Conservation (phyloP, 2,797 vertebrate species). For the Oophaga sylvatica region DNA sequence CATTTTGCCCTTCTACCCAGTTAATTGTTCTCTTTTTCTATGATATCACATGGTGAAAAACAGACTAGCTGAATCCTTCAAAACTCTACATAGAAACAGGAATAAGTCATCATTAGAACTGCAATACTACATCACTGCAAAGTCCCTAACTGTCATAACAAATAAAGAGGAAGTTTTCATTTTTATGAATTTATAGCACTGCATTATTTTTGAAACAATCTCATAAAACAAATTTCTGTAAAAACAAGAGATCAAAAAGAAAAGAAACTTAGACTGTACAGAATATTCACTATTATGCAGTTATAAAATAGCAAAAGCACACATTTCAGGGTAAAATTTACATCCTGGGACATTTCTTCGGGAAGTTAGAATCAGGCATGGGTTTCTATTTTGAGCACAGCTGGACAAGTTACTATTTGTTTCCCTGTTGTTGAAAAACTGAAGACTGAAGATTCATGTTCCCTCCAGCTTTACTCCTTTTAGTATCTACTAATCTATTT, state of each 20-base stretch:
- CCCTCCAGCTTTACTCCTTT: background rate
- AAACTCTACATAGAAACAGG: too few relatives aligned
- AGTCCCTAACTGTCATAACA: too few relatives aligned
- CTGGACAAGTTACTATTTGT: constrained; percentile 10
- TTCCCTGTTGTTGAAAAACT: background rate
- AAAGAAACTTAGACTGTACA: background rate
- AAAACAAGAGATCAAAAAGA: background rate
- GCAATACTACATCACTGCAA: too few relatives aligned
- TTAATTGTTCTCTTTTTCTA: too few relatives aligned
- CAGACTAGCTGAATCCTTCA: too few relatives aligned
- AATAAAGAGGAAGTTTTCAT: too few relatives aligned
- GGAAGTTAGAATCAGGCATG: background rate
- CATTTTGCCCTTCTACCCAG: too few relatives aligned
- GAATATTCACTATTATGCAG: background rate
- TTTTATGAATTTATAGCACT: background rate
- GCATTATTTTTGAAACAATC: background rate
- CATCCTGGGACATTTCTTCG: background rate
- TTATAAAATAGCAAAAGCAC: background rate
- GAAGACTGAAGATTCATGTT: background rate
- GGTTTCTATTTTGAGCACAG: background rate
- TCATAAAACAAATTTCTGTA: background rate
- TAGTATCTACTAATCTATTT: background rate
- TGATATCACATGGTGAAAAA: too few relatives aligned
- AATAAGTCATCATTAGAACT: too few relatives aligned
- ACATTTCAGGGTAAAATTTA: background rate